Evolutionary conservation across 2,888 invertebrate genomes (phyloP).

Genomic region (Theodoxus fluviatilis): DNA sequence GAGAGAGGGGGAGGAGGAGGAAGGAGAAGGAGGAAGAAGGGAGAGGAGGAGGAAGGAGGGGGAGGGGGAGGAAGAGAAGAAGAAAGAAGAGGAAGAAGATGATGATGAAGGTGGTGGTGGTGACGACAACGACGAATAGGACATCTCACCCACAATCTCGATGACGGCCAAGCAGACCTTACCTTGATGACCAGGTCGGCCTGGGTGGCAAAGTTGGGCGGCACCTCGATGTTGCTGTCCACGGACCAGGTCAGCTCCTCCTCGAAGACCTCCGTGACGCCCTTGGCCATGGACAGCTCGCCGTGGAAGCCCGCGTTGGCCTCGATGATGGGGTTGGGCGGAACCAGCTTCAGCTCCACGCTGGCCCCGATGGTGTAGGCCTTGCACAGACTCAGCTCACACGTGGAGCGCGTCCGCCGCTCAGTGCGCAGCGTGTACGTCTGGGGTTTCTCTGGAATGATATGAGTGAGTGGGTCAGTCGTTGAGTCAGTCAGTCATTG

Average conservation of each 20-base stretch:
- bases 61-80: too few species aligned
- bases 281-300: slow-evolving; percentile 59
- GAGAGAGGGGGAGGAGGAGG: too few species aligned
- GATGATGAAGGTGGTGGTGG: too few species aligned
- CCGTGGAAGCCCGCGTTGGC: slow-evolving; percentile 64
- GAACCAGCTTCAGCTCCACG: slow-evolving; percentile 52
- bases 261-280: slow-evolving; percentile 55
- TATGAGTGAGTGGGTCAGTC: too few species aligned
- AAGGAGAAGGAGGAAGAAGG: too few species aligned
- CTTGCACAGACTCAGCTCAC: slow-evolving; percentile 55
- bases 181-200: slow-evolving; percentile 60
- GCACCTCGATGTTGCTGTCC: slow-evolving; percentile 63
- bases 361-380: slow-evolving; percentile 51
- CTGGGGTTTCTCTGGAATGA: too few species aligned
- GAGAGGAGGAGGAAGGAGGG: too few species aligned
- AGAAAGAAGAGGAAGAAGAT: too few species aligned
- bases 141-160: background rate
- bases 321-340: slow-evolving; percentile 64
- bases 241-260: slow-evolving; percentile 65
- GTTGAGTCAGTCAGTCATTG: too few species aligned
- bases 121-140: too few species aligned
- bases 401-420: slow-evolving; percentile 60
- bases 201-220: slow-evolving; percentile 57
- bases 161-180: background rate
- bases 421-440: slow-evolving; percentile 64